Evolutionary conservation across 2,113 vertebrate species (phyloP).

Genomic region (Actenoides lindsayi): DNA sequence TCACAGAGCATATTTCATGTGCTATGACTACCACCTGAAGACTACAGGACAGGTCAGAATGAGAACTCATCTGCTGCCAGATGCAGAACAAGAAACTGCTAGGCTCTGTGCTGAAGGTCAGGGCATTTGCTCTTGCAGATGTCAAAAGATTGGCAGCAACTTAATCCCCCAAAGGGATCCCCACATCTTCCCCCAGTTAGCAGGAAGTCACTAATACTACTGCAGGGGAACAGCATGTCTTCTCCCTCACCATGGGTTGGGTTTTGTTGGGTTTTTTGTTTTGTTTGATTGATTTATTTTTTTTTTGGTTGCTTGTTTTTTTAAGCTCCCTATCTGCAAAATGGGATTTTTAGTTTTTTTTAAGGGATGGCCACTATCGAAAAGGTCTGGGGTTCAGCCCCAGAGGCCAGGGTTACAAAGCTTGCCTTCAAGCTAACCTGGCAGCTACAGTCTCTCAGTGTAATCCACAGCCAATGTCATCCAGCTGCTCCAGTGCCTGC

Average conservation of each 20-base stretch:
- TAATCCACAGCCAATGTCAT: not conserved
- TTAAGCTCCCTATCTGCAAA: not conserved
- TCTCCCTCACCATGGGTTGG: not conserved
- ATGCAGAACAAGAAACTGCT: not conserved
- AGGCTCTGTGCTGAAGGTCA: not conserved
- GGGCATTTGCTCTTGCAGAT: not conserved
- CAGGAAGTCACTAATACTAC: not conserved
- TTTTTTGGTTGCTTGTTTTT: not conserved
- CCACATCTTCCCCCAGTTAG: not conserved
- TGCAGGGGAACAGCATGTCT: not conserved
- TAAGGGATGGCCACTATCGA: not conserved
- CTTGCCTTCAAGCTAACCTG: not conserved
- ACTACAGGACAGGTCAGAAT: not conserved
- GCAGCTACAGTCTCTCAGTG: not conserved
- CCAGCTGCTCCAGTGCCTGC: too few relatives aligned
- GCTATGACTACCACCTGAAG: not conserved
- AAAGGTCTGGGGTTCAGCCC: not conserved
- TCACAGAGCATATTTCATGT: rapidly evolving
- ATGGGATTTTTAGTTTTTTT: not conserved
- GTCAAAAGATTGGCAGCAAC: not conserved
- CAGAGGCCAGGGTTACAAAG: not conserved
- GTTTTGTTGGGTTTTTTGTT: too few relatives aligned
- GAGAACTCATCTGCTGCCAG: not conserved
- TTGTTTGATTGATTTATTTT: too few relatives aligned
- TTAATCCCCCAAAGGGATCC: not conserved